Conservation (phyloP, 2,888 invertebrate genomes). For the Dilophus febrilis region DNA sequence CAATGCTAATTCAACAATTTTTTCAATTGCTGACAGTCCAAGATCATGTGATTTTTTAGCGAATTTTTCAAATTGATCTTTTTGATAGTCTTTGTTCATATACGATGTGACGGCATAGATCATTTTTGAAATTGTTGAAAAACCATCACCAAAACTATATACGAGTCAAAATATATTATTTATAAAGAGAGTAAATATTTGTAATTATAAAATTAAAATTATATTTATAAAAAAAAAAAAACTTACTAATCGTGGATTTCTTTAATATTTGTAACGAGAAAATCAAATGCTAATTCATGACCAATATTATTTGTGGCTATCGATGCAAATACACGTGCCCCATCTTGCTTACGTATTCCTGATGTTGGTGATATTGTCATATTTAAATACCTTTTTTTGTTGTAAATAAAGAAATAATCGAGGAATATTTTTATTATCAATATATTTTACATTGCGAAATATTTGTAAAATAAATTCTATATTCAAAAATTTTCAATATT, state of each 20-base stretch:
- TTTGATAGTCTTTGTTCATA: slow-evolving; percentile 34
- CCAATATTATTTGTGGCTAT: slow-evolving; percentile 41
- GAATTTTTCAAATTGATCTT: slow-evolving; percentile 24
- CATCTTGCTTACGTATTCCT: slow-evolving; percentile 44
- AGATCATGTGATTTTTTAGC: slow-evolving; percentile 21
- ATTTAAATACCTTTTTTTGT: slow-evolving; percentile 35
- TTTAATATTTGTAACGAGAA: slow-evolving; percentile 28
- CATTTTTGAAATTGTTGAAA: slow-evolving; percentile 35
- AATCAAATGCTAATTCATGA: slow-evolving; percentile 41
- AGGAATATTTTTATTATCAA: too few species aligned
- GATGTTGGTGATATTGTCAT: slow-evolving; percentile 32
- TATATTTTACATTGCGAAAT: too few species aligned
- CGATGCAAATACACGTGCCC: slow-evolving; percentile 36
- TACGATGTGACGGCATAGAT: slow-evolving; percentile 33
- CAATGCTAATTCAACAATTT: slow-evolving; percentile 25
- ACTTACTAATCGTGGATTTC: slow-evolving; percentile 30
- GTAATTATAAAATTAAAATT: background rate
- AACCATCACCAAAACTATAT: slow-evolving; percentile 36
- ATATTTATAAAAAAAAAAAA: too few species aligned
- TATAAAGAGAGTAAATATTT: background rate
- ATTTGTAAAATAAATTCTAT: too few species aligned
- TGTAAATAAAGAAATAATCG: slow-evolving; percentile 18
- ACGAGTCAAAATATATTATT: slow-evolving; percentile 3
- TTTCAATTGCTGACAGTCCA: slow-evolving; percentile 23
- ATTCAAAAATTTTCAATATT: too few species aligned